Evolutionary conservation across 2,113 vertebrate genomes (phyloP).

Genomic region (Rhynchomys soricoides): DNA sequence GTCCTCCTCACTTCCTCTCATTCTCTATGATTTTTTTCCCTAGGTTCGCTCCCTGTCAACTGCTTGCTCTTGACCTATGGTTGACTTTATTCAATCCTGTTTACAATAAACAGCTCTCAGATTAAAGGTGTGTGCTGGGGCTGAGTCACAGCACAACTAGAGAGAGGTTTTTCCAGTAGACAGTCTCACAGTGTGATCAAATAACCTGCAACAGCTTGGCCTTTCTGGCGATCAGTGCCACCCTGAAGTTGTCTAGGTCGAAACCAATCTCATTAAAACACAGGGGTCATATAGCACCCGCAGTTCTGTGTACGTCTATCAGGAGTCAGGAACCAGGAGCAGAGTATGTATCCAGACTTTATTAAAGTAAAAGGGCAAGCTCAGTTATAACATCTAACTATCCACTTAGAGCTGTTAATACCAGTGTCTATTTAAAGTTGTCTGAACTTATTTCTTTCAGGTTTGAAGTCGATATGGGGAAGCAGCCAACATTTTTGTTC

Average conservation of each 20-base stretch:
- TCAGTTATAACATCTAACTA: neutral
- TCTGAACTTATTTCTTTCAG: constrained; percentile 60
- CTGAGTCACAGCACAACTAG: too few relatives aligned
- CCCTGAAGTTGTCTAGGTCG: neutral
- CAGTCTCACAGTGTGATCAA: too few relatives aligned
- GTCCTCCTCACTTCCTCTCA: too few relatives aligned
- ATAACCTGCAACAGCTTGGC: neutral
- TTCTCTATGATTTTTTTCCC: too few relatives aligned
- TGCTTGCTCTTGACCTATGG: too few relatives aligned
- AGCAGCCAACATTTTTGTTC: constrained; percentile 82
- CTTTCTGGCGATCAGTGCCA: neutral
- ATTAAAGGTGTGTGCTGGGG: too few relatives aligned
- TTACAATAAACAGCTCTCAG: too few relatives aligned
- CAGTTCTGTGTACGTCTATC: neutral
- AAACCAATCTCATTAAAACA: neutral
- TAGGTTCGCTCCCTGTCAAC: too few relatives aligned
- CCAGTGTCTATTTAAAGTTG: neutral
- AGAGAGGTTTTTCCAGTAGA: too few relatives aligned
- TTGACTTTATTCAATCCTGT: too few relatives aligned
- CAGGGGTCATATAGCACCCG: neutral
- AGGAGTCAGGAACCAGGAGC: neutral
- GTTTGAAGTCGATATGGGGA: constrained; percentile 52
- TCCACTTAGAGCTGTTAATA: constrained; percentile 4
- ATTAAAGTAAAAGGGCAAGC: constrained; percentile 11
- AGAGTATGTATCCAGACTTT: neutral